phyloP scores from a whole-genome alignment of 2,888 invertebrate genomes.

The Stramonita haemastoma region DNA sequence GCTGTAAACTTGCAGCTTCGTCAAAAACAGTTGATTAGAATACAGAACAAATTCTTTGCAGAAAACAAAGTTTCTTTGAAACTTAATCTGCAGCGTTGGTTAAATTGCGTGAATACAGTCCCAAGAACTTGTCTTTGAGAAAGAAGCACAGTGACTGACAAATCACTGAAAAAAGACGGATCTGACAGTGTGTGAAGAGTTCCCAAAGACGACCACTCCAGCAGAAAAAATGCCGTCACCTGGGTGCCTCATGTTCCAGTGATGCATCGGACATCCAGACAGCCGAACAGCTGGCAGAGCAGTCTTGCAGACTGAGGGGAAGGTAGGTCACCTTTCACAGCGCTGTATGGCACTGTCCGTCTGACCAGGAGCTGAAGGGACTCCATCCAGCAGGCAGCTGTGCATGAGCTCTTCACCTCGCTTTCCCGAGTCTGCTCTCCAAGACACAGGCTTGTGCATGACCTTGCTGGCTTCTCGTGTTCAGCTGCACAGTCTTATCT shows the following conservation, averaged over 20 bases:
- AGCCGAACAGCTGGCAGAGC: neutral
- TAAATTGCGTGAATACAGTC: neutral
- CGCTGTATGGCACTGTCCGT: too few relatives aligned
- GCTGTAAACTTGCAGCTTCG: conserved; percentile 9
- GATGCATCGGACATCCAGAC: neutral
- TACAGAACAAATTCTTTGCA: neutral
- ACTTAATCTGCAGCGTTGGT: neutral
- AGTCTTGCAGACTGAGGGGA: neutral
- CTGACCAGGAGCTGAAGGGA: too few relatives aligned
- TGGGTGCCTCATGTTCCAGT: neutral
- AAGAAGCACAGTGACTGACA: neutral
- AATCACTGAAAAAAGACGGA: neutral
- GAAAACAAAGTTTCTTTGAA: neutral
- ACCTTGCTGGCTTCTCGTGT: neutral
- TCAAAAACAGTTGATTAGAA: neutral
- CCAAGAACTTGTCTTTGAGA: neutral
- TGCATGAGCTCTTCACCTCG: too few relatives aligned
- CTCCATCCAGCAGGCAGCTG: too few relatives aligned
- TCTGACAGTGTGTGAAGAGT: neutral
- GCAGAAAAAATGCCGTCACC: too few relatives aligned
- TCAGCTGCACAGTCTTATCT: neutral
- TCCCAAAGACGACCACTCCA: neutral
- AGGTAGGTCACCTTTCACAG: neutral
- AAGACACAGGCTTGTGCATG: neutral
- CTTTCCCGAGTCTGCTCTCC: neutral